These are phyloP conservation scores for Lucinisca nassula DNA, from an alignment of 2,888 invertebrate species.

Conservation along the genomic window DNA sequence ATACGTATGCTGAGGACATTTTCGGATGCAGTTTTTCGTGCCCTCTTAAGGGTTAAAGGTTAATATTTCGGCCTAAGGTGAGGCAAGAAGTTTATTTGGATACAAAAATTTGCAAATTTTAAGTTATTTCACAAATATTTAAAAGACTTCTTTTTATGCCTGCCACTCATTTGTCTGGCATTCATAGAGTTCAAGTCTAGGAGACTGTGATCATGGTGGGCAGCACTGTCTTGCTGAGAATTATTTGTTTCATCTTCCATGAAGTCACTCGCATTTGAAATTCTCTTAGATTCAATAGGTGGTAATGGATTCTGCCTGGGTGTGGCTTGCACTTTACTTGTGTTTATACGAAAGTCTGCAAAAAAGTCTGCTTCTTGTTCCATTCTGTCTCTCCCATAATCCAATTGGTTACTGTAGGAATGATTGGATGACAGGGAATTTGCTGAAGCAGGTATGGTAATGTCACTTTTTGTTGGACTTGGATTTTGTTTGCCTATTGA, in stretches of 20 bases:
- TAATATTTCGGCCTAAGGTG: too few species aligned
- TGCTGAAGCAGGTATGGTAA: not conserved
- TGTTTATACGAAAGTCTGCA: constrained; percentile 75
- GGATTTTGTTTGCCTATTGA: constrained; percentile 67
- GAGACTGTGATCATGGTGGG: not conserved
- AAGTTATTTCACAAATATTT: not conserved
- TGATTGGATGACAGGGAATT: constrained; percentile 22
- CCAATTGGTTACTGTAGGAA: constrained; percentile 75
- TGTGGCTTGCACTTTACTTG: constrained; percentile 69
- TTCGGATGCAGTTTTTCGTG: too few species aligned
- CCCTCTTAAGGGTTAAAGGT: too few species aligned
- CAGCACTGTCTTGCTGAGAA: not conserved
- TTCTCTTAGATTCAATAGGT: constrained; percentile 45
- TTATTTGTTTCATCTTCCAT: not conserved
- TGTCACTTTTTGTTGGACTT: constrained; percentile 29
- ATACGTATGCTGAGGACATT: too few species aligned
- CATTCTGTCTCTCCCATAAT: constrained; percentile 75
- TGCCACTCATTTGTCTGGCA: constrained; percentile 3
- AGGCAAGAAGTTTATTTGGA: too few species aligned
- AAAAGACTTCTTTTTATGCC: not conserved
- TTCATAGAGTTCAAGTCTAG: not conserved
- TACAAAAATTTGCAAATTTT: too few species aligned
- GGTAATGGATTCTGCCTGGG: constrained; percentile 74
- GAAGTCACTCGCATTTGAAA: not conserved
- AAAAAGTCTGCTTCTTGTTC: constrained; percentile 79